Evolutionary conservation across 2,888 invertebrate species (phyloP).

Genomic region (Bhutanitis thaidina): DNA sequence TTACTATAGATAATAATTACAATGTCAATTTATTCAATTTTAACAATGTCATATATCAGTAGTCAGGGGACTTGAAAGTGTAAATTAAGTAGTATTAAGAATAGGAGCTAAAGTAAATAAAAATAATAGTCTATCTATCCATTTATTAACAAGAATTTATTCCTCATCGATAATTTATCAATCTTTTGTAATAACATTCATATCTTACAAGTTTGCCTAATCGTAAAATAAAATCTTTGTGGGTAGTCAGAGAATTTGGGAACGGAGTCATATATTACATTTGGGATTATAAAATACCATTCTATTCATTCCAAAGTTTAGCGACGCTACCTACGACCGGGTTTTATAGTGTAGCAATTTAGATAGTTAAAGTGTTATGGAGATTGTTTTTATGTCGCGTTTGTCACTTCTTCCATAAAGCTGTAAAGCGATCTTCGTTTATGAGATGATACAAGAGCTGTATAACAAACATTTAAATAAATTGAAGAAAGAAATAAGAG

Average conservation of each 20-base stretch:
- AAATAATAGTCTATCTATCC: no score
- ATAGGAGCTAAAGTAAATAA: no score
- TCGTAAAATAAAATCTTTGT: slow-evolving; percentile 51
- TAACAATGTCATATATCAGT: no score
- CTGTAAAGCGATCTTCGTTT: slow-evolving; percentile 13
- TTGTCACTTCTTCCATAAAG: slow-evolving; percentile 26
- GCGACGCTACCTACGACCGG: slow-evolving; percentile 25
- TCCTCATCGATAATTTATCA: no score
- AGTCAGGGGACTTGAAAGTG: no score
- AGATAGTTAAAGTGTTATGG: slow-evolving; percentile 30
- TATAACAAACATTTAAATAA: slow-evolving; percentile 8
- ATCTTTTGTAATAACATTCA: neutral
- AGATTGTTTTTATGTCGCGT: slow-evolving; percentile 21
- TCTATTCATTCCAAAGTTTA: slow-evolving; percentile 21
- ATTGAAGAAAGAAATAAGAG: slow-evolving; percentile 1
- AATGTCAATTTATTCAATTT: no score
- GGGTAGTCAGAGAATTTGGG: slow-evolving; percentile 32
- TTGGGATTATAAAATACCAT: slow-evolving; percentile 30
- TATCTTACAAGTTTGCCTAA: neutral
- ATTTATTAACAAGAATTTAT: no score
- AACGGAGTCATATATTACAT: slow-evolving; percentile 37
- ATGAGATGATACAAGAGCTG: slow-evolving; percentile 8
- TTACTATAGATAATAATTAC: no score
- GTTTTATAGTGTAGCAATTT: slow-evolving; percentile 29
- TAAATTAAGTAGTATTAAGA: no score